Conservation (phyloP, 1,140 invertebrate species). For the Diabrotica virgifera region DNA sequence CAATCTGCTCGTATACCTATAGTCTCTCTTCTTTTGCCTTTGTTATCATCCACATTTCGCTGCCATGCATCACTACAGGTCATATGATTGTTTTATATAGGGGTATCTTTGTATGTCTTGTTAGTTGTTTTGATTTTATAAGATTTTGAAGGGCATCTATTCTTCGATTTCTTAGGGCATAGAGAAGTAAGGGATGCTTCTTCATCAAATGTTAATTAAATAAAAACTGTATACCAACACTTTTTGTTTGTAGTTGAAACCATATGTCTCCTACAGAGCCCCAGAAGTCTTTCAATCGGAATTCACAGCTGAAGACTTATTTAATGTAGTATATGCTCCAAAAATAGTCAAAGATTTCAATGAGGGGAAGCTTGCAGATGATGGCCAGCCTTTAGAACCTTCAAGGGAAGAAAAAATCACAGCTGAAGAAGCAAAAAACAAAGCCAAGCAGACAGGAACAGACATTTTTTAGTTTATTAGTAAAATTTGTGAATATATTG, state of each 20-base stretch:
- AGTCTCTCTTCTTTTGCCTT: too few relatives aligned
- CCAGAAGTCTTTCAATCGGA: constrained; percentile 70
- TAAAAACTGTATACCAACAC: neutral
- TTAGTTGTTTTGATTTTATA: too few relatives aligned
- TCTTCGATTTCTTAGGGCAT: neutral
- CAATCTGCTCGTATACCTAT: too few relatives aligned
- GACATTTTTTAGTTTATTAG: constrained; percentile 66
- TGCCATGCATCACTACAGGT: too few relatives aligned
- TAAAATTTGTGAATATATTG: neutral
- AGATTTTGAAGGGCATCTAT: neutral
- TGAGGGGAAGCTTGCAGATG: constrained; percentile 63
- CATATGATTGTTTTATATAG: too few relatives aligned
- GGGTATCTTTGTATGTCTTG: too few relatives aligned
- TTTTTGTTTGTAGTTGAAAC: constrained; percentile 69
- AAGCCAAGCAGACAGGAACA: constrained; percentile 69
- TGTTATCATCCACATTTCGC: too few relatives aligned
- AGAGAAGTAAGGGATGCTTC: neutral
- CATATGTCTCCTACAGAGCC: constrained; percentile 87
- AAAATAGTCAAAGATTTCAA: constrained; percentile 81
- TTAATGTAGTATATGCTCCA: constrained; percentile 74
- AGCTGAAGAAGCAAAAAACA: constrained; percentile 64
- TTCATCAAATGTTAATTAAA: neutral
- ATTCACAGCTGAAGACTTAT: constrained; percentile 82
- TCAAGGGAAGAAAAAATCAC: constrained; percentile 69
- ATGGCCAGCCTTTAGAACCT: constrained; percentile 68